These are phyloP conservation scores for human DNA, from an alignment of 2,113 vertebrate species.

Conservation along the genomic window GRCh38 chr14:101559501-101560000, in stretches of 20 bases:
- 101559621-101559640: accelerated
- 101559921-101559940: not conserved
- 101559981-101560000: not conserved
- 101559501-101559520: not conserved
- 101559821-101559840: constrained; percentile 10
- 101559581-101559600: not conserved
- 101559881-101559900: not conserved
- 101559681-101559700: not conserved
- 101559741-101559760: not conserved
- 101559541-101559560: accelerated
- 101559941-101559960: not conserved
- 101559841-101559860: constrained; percentile 13
- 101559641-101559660: not conserved
- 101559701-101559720: not conserved
- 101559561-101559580: not conserved
- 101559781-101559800: not conserved
- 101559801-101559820: not conserved
- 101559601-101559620: not conserved
- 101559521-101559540: not conserved
- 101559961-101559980: not conserved
- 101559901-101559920: not conserved
- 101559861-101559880: not conserved
- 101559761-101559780: not conserved
- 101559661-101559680: not conserved
- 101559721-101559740: not conserved